phyloP scores from a whole-genome alignment of 2,113 vertebrate genomes.

The Chaetura pelagica region DNA sequence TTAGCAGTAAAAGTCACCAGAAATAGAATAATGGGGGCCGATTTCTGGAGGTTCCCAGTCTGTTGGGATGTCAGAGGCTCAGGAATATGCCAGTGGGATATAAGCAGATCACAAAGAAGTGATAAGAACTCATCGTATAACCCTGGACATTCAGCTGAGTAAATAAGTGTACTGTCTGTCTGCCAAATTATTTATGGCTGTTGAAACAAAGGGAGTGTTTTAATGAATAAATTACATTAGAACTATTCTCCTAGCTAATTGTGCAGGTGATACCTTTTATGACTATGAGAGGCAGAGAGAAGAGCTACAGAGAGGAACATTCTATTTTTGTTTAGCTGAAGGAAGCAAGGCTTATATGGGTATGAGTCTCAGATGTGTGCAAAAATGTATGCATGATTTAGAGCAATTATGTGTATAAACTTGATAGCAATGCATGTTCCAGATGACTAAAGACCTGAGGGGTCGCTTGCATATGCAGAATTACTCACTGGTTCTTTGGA shows the following conservation, averaged over 20 bases:
- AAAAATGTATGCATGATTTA: neutral
- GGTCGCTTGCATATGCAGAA: neutral
- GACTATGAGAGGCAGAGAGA: neutral
- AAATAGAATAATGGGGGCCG: conserved; percentile 3
- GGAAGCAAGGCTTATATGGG: neutral
- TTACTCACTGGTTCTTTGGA: neutral
- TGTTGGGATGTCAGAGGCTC: neutral
- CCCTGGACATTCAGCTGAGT: neutral
- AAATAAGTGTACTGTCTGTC: neutral
- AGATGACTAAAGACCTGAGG: neutral
- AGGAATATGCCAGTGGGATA: neutral
- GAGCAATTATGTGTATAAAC: conserved; percentile 4
- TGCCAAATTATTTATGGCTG: neutral
- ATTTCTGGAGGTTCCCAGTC: neutral
- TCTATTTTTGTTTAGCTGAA: neutral
- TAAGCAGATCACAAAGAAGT: neutral
- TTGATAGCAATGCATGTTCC: neutral
- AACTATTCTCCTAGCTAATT: neutral
- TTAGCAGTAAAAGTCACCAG: conserved; percentile 10
- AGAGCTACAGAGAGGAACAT: neutral
- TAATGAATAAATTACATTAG: neutral
- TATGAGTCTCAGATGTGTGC: neutral
- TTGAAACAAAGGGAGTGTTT: neutral
- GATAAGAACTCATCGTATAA: neutral
- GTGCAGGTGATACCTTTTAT: neutral